phyloP scores from a whole-genome alignment of 2,888 invertebrate genomes.

The Miltochrista miniata region DNA sequence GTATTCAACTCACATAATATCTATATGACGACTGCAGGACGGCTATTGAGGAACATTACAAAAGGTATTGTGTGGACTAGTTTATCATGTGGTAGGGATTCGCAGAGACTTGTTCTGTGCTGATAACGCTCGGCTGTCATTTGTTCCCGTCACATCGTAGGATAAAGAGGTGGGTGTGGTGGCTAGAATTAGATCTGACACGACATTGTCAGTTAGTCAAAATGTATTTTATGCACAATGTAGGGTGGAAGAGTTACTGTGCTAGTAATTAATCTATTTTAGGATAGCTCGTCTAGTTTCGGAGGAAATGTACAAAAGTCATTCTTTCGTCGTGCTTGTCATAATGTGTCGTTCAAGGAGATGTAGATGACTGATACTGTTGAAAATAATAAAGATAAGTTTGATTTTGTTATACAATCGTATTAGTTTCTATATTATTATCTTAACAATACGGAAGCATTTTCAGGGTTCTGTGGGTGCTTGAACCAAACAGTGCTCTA shows the following conservation, averaged over 20 bases:
- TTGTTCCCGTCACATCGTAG: conserved; percentile 33
- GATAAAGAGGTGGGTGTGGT: conserved; percentile 3
- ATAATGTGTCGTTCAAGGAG: too few species aligned
- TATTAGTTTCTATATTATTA: not conserved
- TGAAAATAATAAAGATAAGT: too few species aligned
- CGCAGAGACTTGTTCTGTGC: conserved; percentile 68
- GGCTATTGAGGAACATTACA: conserved; percentile 68
- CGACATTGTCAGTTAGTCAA: too few species aligned
- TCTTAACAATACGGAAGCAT: not conserved
- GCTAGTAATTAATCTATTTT: too few species aligned
- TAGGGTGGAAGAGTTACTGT: too few species aligned
- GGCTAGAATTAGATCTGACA: not conserved
- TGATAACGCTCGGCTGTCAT: conserved; percentile 61
- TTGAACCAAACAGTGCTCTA: not conserved
- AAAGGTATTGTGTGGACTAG: conserved; percentile 75
- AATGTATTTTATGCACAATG: too few species aligned
- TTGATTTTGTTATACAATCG: not conserved
- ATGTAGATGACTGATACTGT: too few species aligned
- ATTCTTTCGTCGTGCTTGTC: too few species aligned
- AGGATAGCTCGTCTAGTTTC: too few species aligned
- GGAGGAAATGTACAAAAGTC: too few species aligned
- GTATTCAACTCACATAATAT: conserved; percentile 52
- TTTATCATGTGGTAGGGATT: conserved; percentile 66
- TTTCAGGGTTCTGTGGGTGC: not conserved
- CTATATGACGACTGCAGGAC: conserved; percentile 42